Conservation (phyloP, 2,888 invertebrate genomes). For the Drosophila falleni region DNA sequence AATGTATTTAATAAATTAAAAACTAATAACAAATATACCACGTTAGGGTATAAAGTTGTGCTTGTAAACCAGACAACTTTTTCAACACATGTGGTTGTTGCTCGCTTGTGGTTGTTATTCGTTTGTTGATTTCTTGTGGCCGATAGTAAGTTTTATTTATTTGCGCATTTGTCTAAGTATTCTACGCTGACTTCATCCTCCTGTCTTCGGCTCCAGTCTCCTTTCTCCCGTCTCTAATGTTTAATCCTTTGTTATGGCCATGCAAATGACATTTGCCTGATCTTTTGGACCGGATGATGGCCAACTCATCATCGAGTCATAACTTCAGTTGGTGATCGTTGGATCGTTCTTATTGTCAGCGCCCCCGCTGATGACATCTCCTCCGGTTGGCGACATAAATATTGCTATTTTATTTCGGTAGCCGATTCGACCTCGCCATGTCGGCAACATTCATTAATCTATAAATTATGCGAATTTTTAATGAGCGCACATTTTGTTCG, state of each 20-base stretch:
- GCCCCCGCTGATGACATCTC: conserved; percentile 47
- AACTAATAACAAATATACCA: no score
- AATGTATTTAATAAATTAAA: no score
- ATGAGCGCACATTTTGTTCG: conserved; percentile 81
- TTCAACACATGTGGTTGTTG: conserved; percentile 31
- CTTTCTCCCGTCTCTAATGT: conserved; percentile 9
- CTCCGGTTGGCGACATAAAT: conserved; percentile 62
- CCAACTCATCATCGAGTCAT: conserved; percentile 54
- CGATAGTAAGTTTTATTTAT: conserved; percentile 78
- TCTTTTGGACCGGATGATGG: conserved; percentile 47
- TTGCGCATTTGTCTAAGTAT: conserved; percentile 49
- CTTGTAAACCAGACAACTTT: background rate
- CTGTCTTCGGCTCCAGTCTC: conserved; percentile 1
- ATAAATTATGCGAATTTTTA: conserved; percentile 82
- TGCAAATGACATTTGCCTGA: conserved; percentile 57
- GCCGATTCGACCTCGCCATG: conserved; percentile 68
- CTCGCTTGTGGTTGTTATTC: conserved; percentile 19
- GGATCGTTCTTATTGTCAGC: conserved; percentile 22
- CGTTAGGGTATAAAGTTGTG: conserved; percentile 17
- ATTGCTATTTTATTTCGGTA: conserved; percentile 79
- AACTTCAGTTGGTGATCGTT: conserved; percentile 38
- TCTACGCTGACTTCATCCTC: conserved; percentile 10
- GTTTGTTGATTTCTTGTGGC: conserved; percentile 72
- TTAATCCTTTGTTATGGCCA: conserved; percentile 30
- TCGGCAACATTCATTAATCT: conserved; percentile 80